Conservation (phyloP, 2,797 vertebrate genomes). For the Sebastes oblongus region DNA sequence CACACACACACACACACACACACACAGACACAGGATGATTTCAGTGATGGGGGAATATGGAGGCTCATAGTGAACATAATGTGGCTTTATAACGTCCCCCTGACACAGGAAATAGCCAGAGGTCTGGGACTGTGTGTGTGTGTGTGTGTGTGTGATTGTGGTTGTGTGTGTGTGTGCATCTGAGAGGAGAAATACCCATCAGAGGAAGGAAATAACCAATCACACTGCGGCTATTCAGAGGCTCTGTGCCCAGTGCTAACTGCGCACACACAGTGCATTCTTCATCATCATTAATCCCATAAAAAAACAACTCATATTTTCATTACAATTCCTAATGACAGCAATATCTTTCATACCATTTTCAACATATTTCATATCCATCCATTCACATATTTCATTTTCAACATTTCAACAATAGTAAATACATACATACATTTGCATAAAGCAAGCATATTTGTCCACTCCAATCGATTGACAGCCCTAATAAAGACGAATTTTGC, state of each 20-base stretch:
- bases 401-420: too few relatives aligned
- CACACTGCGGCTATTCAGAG: slow-evolving; percentile 21
- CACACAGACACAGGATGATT: slow-evolving; percentile 31
- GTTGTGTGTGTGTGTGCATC: background rate
- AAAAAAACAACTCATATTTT: background rate
- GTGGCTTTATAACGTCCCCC: slow-evolving; percentile 64
- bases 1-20: slow-evolving; percentile 11
- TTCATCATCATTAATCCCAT: background rate
- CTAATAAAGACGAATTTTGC: background rate
- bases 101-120: slow-evolving; percentile 69
- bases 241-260: background rate
- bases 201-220: slow-evolving; percentile 62
- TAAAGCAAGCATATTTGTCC: too few relatives aligned
- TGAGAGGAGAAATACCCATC: slow-evolving; percentile 43
- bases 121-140: slow-evolving; percentile 50
- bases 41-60: slow-evolving; percentile 58
- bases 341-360: background rate
- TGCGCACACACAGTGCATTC: background rate
- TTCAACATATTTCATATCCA: background rate
- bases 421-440: too few relatives aligned
- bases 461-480: too few relatives aligned
- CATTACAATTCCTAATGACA: background rate
- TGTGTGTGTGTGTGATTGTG: slow-evolving; percentile 2
- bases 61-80: slow-evolving; percentile 66
- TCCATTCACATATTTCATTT: too few relatives aligned